Evolutionary conservation across 2,888 invertebrate genomes (phyloP).

Genomic region (Achlya flavicornis): DNA sequence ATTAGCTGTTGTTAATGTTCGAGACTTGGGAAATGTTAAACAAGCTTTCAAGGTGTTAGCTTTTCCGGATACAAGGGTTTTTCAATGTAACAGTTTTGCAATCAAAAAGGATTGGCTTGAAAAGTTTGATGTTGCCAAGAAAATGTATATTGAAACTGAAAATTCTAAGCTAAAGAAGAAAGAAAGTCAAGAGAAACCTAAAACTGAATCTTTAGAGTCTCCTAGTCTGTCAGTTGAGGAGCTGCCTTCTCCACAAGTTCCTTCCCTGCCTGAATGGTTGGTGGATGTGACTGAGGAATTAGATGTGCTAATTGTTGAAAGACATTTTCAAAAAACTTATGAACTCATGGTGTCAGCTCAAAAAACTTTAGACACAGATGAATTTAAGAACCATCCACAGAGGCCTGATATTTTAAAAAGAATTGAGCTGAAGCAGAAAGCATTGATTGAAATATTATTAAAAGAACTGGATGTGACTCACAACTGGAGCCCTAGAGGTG

Average conservation of each 20-base stretch:
- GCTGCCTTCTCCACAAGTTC: slow-evolving; percentile 67
- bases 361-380: slow-evolving; percentile 66
- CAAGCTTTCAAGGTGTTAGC: slow-evolving; percentile 97
- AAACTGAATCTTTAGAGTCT: slow-evolving; percentile 69
- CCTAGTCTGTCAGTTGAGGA: slow-evolving; percentile 79
- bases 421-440: slow-evolving; percentile 89
- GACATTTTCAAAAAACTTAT: slow-evolving; percentile 97
- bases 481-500: slow-evolving; percentile 95
- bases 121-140: slow-evolving; percentile 95
- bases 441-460: slow-evolving; percentile 93
- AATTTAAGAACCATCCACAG: slow-evolving; percentile 70
- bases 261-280: slow-evolving; percentile 91
- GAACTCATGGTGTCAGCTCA: slow-evolving; percentile 87
- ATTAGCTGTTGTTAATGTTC: slow-evolving; percentile 96
- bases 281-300: slow-evolving; percentile 96
- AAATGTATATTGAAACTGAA: slow-evolving; percentile 87
- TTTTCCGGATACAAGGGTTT: slow-evolving; percentile 96
- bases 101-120: slow-evolving; percentile 97
- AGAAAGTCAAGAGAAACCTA: slow-evolving; percentile 69
- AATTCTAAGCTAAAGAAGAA: slow-evolving; percentile 84
- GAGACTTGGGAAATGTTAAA: slow-evolving; percentile 94
- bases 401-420: slow-evolving; percentile 73
- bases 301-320: slow-evolving; percentile 96
- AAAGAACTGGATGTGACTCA: slow-evolving; percentile 95
- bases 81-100: slow-evolving; percentile 92